phyloP scores from a whole-genome alignment of 2,113 vertebrate species.

The Jacana jacana region DNA sequence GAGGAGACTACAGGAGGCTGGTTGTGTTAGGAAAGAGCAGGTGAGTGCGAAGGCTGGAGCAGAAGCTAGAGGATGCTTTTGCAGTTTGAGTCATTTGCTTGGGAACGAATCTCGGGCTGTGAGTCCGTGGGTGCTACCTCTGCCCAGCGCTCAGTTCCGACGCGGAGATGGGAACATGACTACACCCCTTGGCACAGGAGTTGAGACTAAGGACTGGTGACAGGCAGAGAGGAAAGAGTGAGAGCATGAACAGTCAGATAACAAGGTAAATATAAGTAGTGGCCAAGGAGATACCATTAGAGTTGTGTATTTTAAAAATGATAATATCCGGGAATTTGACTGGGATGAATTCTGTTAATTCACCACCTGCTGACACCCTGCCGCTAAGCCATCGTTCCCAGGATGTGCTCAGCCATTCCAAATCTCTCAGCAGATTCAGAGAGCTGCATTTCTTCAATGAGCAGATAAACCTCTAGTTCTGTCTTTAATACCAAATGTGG shows the following conservation, averaged over 20 bases:
- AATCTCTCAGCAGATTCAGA: neutral
- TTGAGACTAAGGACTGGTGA: neutral
- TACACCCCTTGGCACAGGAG: neutral
- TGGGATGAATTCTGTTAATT: neutral
- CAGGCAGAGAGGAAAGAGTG: neutral
- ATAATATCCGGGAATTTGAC: neutral
- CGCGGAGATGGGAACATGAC: neutral
- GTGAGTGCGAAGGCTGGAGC: neutral
- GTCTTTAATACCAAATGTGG: neutral
- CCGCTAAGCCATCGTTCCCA: neutral
- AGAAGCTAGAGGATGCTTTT: neutral
- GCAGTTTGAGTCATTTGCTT: neutral
- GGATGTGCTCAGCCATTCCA: neutral
- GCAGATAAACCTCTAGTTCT: neutral
- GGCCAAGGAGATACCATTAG: neutral
- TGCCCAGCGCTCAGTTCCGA: neutral
- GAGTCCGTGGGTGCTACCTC: neutral
- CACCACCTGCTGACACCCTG: neutral
- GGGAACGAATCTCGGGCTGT: neutral
- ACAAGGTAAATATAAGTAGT: neutral
- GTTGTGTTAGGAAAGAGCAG: neutral
- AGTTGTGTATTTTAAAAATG: neutral
- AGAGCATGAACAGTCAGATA: neutral
- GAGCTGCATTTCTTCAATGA: neutral
- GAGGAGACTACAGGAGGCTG: neutral